Conservation (phyloP, 2,797 vertebrate genomes). For the Valencia hispanica region DNA sequence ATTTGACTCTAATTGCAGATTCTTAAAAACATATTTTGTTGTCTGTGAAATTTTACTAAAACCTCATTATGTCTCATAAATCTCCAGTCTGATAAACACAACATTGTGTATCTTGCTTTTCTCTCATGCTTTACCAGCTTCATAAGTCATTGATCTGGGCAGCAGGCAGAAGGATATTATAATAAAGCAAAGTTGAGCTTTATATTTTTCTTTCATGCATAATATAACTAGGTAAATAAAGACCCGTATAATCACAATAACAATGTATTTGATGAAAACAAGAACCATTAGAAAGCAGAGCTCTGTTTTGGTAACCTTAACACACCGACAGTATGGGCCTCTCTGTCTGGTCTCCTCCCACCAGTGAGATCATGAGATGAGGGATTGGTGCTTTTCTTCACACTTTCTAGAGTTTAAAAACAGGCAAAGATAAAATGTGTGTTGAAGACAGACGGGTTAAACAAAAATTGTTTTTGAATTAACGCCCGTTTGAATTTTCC, state of each 20-base stretch:
- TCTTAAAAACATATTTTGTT: not conserved
- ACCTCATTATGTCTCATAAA: not conserved
- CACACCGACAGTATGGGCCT: not conserved
- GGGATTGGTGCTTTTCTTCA: not conserved
- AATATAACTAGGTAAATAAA: not conserved
- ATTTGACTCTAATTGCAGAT: not conserved
- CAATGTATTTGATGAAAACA: not conserved
- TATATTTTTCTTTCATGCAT: not conserved
- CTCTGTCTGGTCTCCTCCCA: not conserved
- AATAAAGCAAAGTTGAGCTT: not conserved
- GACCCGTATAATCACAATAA: not conserved
- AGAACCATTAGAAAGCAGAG: not conserved
- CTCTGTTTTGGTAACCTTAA: not conserved
- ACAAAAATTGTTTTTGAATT: not conserved
- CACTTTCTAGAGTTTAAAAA: not conserved
- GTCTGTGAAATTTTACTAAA: not conserved
- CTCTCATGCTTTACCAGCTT: not conserved
- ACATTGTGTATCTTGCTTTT: not conserved
- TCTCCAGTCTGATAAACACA: not conserved
- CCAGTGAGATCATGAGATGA: not conserved
- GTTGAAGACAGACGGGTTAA: not conserved
- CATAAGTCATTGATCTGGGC: not conserved
- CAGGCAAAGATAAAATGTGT: not conserved
- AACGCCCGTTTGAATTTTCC: not conserved
- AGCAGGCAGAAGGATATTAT: not conserved